Percentiles rank a stretch among this genome's conserved stretches.
Conservation (phyloP, 1,140 invertebrate genomes). For the Pogonomyrmex californicus region DNA sequence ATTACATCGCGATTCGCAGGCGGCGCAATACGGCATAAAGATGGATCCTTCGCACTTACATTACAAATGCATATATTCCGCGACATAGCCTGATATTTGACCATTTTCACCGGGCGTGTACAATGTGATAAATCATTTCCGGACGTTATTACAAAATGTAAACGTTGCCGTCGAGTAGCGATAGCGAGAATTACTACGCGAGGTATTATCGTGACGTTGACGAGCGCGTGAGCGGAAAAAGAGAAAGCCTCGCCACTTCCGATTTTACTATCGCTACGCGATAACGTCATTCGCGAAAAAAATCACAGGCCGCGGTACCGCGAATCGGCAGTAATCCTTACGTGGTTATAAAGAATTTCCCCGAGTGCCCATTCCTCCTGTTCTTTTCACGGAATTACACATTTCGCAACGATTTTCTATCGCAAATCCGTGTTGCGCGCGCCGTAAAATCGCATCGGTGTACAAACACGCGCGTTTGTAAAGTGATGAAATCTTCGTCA, state of each 20-base stretch:
- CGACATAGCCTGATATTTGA: constrained; percentile 11
- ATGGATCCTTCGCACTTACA: background rate
- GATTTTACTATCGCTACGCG: constrained; percentile 29
- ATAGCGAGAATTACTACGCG: constrained; percentile 22
- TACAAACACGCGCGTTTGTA: background rate
- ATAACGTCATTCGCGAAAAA: constrained; percentile 24
- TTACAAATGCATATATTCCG: constrained; percentile 36
- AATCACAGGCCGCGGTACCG: background rate
- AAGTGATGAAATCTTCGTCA: constrained; percentile 25
- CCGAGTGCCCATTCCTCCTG: background rate
- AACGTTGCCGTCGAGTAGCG: constrained; percentile 22
- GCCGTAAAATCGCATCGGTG: background rate
- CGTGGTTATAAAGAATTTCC: constrained; percentile 11
- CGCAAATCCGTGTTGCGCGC: constrained; percentile 25
- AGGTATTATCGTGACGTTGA: constrained; percentile 30
- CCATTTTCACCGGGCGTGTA: constrained; percentile 16
- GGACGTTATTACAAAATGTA: constrained; percentile 53
- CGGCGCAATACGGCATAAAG: background rate
- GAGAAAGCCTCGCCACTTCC: background rate
- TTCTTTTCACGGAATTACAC: constrained; percentile 14
- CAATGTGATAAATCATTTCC: constrained; percentile 55
- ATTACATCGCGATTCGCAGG: constrained; percentile 11
- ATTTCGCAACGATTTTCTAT: too few species aligned
- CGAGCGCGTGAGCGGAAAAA: background rate
- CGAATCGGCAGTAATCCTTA: constrained; percentile 1